A percentile compares a stretch with the other conserved stretches of the same genome.
Conservation (phyloP, 1,140 invertebrate species). For the Sesamia nonagrioides region DNA sequence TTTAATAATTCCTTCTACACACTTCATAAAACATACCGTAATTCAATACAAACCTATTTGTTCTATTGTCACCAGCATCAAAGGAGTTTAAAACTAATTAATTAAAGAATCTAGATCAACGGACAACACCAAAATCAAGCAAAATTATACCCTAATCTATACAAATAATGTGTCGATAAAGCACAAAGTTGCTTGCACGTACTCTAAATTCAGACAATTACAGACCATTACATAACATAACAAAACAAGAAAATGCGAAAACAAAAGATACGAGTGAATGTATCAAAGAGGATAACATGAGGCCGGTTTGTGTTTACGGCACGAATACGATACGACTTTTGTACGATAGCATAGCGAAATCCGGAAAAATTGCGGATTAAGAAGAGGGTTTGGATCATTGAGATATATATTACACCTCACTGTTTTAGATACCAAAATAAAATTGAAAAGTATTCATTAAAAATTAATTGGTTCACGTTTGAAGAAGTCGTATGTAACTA, state of each 20-base stretch:
- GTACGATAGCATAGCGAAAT: background rate
- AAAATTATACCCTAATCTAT: slow-evolving; percentile 19
- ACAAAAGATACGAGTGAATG: slow-evolving; percentile 47
- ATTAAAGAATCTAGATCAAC: slow-evolving; percentile 47
- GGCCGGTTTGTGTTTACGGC: slow-evolving; percentile 16
- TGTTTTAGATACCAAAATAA: background rate
- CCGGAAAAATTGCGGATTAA: too few relatives aligned
- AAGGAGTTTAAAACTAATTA: slow-evolving; percentile 47
- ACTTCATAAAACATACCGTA: slow-evolving; percentile 35
- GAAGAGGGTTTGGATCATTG: too few relatives aligned
- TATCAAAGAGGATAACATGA: slow-evolving; percentile 48
- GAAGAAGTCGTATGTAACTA: background rate
- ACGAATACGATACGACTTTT: slow-evolving; percentile 27
- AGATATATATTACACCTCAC: too few relatives aligned
- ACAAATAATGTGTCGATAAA: slow-evolving; percentile 22
- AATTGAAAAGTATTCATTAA: background rate
- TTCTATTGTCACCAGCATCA: slow-evolving; percentile 49
- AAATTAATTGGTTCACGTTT: background rate
- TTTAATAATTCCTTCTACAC: slow-evolving; percentile 46
- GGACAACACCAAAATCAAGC: slow-evolving; percentile 6
- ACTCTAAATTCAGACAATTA: slow-evolving; percentile 48
- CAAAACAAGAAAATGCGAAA: slow-evolving; percentile 49
- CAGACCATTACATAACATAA: slow-evolving; percentile 50
- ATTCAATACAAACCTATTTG: slow-evolving; percentile 34
- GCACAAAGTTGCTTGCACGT: slow-evolving; percentile 28